phyloP scores from a whole-genome alignment of 2,888 invertebrate genomes.

The Pherbina coryleti region DNA sequence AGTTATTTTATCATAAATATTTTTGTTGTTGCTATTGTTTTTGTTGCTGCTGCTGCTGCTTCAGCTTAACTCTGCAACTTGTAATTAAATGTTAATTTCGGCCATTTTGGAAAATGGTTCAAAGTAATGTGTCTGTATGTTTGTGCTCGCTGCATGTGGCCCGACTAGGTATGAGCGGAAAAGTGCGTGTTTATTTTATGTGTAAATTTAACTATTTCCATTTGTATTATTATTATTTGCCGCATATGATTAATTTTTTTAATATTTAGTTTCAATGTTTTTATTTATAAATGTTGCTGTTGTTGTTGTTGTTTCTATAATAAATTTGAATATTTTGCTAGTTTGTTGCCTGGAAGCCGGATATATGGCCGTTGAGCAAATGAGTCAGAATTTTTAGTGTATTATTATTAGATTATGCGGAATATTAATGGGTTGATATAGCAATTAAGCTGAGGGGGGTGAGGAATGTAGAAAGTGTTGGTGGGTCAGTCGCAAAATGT shows the following conservation, averaged over 20 bases:
- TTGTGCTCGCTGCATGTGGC: background rate
- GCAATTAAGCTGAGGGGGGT: too few relatives aligned
- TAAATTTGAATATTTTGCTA: constrained; percentile 17
- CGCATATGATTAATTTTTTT: too few relatives aligned
- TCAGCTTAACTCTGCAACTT: background rate
- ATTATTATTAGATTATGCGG: background rate
- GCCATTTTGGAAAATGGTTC: constrained; percentile 34
- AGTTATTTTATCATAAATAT: constrained; percentile 4
- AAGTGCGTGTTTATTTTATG: constrained; percentile 56
- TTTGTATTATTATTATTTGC: constrained; percentile 8
- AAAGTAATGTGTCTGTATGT: background rate
- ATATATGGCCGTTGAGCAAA: constrained; percentile 16
- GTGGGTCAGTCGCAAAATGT: too few relatives aligned
- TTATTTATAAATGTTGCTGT: too few relatives aligned
- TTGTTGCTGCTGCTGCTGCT: constrained; percentile 6
- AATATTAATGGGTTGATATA: too few relatives aligned
- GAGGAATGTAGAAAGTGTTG: too few relatives aligned
- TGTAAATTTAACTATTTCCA: constrained; percentile 25
- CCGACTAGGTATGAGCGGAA: constrained; percentile 35
- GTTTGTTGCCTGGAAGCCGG: background rate
- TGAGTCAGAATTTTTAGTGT: background rate
- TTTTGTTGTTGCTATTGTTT: background rate
- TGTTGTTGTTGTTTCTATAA: too few relatives aligned
- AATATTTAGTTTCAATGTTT: too few relatives aligned
- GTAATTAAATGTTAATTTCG: constrained; percentile 51